phyloP scores from a whole-genome alignment of 2,797 vertebrate species.

The Trachurus trachurus region DNA sequence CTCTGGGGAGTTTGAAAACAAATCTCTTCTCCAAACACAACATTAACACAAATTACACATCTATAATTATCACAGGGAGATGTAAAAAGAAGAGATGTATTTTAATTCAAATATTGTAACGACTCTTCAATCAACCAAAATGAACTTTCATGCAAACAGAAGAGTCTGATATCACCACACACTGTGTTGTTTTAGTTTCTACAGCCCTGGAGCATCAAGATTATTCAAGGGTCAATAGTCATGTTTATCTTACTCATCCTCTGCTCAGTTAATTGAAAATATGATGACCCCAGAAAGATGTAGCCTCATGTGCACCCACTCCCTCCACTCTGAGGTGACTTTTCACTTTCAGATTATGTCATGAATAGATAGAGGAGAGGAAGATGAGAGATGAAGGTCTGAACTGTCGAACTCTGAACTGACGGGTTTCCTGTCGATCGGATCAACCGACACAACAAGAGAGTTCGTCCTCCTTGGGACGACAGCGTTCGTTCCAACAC shows the following conservation, averaged over 20 bases:
- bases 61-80: not conserved
- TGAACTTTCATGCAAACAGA: not conserved
- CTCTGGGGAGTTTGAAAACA: not conserved
- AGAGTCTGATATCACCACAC: not conserved
- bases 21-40: not conserved
- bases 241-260: conserved; percentile 1
- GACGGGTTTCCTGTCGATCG: not conserved
- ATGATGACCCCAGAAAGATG: not conserved
- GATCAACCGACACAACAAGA: not conserved
- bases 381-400: not conserved
- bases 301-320: not conserved
- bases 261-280: not conserved
- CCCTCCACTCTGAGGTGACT: not conserved
- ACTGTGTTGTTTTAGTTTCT: not conserved
- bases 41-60: not conserved
- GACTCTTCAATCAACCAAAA: not conserved
- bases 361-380: not conserved
- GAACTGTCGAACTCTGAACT: not conserved
- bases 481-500: too few species aligned
- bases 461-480: not conserved
- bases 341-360: not conserved
- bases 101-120: conserved; percentile 40
- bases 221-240: conserved; percentile 4
- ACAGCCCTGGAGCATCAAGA: conserved; percentile 1
- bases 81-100: not conserved